Conservation (phyloP, 2,797 vertebrate genomes). For the Sebastes trivittatus region DNA sequence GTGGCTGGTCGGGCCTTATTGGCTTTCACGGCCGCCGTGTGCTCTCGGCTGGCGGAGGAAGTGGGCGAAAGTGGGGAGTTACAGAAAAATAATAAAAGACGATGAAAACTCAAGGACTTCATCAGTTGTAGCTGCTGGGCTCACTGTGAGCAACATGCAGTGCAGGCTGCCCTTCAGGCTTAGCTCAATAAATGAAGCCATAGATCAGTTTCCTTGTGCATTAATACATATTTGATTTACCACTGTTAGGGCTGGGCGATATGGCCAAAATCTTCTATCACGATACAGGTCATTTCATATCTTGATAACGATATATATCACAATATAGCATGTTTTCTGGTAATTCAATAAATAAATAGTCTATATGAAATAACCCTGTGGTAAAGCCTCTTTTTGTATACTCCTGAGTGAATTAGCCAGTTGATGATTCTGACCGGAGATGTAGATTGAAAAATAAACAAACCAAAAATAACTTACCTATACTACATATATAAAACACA, state of each 20-base stretch:
- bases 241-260: neutral
- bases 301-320: too few relatives aligned
- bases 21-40: slow-evolving; percentile 56
- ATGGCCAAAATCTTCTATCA: too few relatives aligned
- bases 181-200: neutral
- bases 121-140: slow-evolving; percentile 27
- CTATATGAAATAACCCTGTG: too few relatives aligned
- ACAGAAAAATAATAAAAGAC: slow-evolving; percentile 50
- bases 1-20: slow-evolving; percentile 59
- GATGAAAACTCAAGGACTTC: slow-evolving; percentile 46
- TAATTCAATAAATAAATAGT: too few relatives aligned
- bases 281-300: too few relatives aligned
- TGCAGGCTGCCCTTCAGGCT: neutral
- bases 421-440: neutral
- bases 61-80: slow-evolving; percentile 39
- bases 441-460: neutral
- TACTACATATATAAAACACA: neutral
- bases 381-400: too few relatives aligned
- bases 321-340: too few relatives aligned
- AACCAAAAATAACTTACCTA: neutral
- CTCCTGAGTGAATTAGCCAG: too few relatives aligned
- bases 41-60: slow-evolving; percentile 46
- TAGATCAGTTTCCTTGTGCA: neutral
- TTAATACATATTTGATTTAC: neutral
- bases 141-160: slow-evolving; percentile 2